Evolutionary conservation across 2,888 invertebrate genomes (phyloP).

Genomic region (Nemoura dubitans): DNA sequence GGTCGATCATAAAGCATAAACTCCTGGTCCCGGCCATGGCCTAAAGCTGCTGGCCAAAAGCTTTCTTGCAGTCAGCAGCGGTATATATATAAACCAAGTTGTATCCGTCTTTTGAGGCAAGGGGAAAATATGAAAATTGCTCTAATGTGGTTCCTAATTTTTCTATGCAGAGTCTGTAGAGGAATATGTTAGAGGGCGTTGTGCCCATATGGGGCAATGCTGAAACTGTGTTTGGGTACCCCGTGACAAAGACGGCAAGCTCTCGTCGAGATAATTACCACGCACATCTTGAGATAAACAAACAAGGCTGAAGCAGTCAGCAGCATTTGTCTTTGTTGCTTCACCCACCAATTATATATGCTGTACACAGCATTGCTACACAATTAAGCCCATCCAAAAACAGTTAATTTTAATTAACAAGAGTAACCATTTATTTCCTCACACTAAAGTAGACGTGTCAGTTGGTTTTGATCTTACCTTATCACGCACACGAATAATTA

Average conservation of each 20-base stretch:
- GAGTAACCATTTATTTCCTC: background rate
- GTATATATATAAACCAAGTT: too few relatives aligned
- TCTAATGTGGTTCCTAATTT: too few relatives aligned
- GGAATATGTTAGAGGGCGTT: too few relatives aligned
- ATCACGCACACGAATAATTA: slow-evolving; percentile 14
- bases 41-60: too few relatives aligned
- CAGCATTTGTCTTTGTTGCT: background rate
- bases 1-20: too few relatives aligned
- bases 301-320: background rate
- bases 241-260: background rate
- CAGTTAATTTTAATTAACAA: background rate
- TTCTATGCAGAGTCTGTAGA: too few relatives aligned
- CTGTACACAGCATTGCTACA: background rate
- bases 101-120: too few relatives aligned
- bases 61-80: too few relatives aligned
- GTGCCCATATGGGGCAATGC: too few relatives aligned
- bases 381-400: background rate
- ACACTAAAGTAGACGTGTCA: background rate
- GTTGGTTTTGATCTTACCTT: background rate
- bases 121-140: too few relatives aligned
- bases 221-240: too few relatives aligned
- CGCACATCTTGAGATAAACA: background rate
- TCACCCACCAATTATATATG: background rate
- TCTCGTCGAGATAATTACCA: background rate
- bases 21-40: too few relatives aligned